Evolutionary conservation across 2,113 vertebrate species (phyloP), one percentile per base, ranked within the genome.

Genomic region (Hippoglossus stenolepis): DNA sequence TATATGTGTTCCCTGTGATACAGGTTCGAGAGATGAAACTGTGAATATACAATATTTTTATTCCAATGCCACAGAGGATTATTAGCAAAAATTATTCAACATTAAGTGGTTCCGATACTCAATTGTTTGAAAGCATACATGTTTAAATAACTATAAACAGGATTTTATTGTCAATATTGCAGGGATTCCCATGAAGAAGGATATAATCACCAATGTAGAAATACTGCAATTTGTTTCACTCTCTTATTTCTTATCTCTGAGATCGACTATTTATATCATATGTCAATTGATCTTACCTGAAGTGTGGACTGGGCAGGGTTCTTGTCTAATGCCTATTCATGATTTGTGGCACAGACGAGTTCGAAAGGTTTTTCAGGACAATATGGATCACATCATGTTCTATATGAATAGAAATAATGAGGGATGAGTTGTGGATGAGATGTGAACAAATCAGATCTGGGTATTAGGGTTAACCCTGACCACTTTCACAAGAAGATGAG

Each of bases 71-170:
- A 58, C 18, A 26, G 3, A 53, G 38, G 3, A 31, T 68, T 45
- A 66, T 63, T 38, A 58, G 61, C 20, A 21, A 40, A 60, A 66
- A 35, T 40, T n/a, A 77, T 15, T 24, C 5, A 23, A 7, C 10
- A 28, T 26, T 8, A 75, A 51, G 8, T 54, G 26, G 7, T 58
- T 77, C 54, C 45, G 59, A 11, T 59, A 17, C 15, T 67, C 73
- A 38, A 40, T 15, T 20, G 43, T 21, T 51, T 73, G 38, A 40
- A 31, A 47, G 57, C 23, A 43, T 13, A 3, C 13, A 14, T 57
- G 17, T 57, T 76, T 10, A 65, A 58, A 45, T 53, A 7, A 35
- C 38, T 26, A 21, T 28, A 28, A 35, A 70, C 10, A 23, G 20
- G 49, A 53, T 31, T 45, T 38, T 2, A 40, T 20, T 57, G 31